These are phyloP conservation scores for Thamnophis sirtalis DNA, from an alignment of 2,113 vertebrate genomes.

Conservation along the genomic window DNA sequence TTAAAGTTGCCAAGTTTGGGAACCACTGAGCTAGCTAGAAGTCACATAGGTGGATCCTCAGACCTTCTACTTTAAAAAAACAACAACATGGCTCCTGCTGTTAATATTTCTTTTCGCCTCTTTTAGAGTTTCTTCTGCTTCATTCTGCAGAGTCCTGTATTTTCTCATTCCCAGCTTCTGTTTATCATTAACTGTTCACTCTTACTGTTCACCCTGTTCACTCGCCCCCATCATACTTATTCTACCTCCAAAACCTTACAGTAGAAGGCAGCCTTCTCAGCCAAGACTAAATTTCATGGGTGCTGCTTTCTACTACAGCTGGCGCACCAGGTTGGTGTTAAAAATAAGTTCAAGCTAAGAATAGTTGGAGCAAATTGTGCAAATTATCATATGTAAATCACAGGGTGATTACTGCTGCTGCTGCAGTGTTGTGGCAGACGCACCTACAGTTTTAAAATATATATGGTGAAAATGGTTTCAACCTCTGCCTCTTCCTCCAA, in stretches of 20 bases:
- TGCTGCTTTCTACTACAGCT: not conserved
- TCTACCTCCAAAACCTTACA: not conserved
- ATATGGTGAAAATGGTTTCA: not conserved
- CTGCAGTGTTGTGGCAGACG: not conserved
- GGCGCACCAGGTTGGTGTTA: not conserved
- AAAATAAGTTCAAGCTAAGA: slow-evolving; percentile 7
- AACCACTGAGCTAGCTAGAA: too few species aligned
- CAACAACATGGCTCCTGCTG: not conserved
- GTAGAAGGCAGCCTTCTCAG: too few species aligned
- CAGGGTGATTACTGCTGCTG: not conserved
- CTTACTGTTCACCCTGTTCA: too few species aligned
- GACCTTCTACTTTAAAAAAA: not conserved
- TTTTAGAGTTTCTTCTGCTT: not conserved
- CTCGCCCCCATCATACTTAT: too few species aligned
- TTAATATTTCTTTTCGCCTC: not conserved
- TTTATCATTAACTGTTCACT: not conserved
- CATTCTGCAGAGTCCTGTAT: not conserved
- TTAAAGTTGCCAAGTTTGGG: too few species aligned
- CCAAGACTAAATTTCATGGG: not conserved
- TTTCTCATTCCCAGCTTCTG: not conserved
- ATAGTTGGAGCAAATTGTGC: not conserved
- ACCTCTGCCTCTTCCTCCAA: not conserved
- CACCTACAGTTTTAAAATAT: not conserved
- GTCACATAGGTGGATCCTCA: not conserved
- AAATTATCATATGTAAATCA: not conserved